Evolutionary conservation across 53 echinoderm and acorn worm species (phyloP), one percentile per base, ranked within the genome.

Genomic region (Patiria pectinifera): DNA sequence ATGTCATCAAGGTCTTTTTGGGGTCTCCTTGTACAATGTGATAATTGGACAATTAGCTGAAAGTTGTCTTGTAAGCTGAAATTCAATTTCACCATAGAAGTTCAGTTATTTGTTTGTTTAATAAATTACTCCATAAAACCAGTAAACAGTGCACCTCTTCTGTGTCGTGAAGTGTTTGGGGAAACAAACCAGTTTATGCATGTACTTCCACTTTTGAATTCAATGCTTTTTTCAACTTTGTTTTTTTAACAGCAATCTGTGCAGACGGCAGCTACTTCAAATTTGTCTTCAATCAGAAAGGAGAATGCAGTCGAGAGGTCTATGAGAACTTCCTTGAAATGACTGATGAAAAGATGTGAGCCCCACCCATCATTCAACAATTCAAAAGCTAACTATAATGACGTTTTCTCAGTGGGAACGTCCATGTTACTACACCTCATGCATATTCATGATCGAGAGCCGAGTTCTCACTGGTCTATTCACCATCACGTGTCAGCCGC

Each of bases 201-300:
- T 53, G 53, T 53, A 53, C 8, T 6, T 49, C 6, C 6, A 49
- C 49, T 49, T 4, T 6, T 8, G 5, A 53, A 53, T 53, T 53
- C 0, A 66, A 13, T 18, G 66, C 3, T 66, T 66, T 4, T 6
- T 66, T 3, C 21, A 4, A 4, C 4, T 70, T 23, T 8, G 12
- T 85, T 18, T 70, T 70, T n/a, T 86, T 94, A 45, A 4, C 63
- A 99, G 99, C 96, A 24, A 95, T 99, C 58, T 99, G 99, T 91
- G 97, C 97, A 14, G 99, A 99, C 70, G 99, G 99, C 14, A 99
- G 99, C 91, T 99, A 99, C 87, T 99, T 96, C 95, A 99, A 99
- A 90, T 99, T 99, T 89, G 99, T 99, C 80, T 99, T 99, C 93
- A 99, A 99, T 89, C 91, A 62, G 18, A 99, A 99, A 78, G 99